Conservation (phyloP, 2,888 invertebrate genomes). For the Auanema freiburgensis region DNA sequence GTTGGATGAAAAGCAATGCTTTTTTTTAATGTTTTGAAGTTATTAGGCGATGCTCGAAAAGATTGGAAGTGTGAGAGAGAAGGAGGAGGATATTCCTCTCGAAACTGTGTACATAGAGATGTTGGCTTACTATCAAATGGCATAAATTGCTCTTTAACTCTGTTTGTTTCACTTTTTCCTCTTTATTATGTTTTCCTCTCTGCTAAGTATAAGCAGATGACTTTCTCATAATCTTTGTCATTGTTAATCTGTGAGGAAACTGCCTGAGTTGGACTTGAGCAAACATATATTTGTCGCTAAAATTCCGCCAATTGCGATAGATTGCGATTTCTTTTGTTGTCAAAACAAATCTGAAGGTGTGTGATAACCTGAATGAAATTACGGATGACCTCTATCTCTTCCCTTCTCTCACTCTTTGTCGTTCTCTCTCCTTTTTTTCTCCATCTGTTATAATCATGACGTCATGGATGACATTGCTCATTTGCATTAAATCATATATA, state of each 20-base stretch:
- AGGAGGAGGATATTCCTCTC: conserved; percentile 3
- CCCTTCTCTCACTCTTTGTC: conserved; percentile 21
- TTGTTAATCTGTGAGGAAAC: neutral
- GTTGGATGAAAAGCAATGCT: too few species aligned
- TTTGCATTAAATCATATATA: too few species aligned
- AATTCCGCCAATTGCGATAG: too few species aligned
- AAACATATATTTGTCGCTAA: too few species aligned
- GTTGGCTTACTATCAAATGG: too few species aligned
- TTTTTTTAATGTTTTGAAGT: too few species aligned
- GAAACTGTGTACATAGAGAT: too few species aligned
- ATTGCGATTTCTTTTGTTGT: too few species aligned
- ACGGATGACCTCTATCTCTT: conserved; percentile 12
- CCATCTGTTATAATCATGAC: neutral
- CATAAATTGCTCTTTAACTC: conserved; percentile 5
- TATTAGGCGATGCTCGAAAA: neutral
- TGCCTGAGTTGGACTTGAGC: too few species aligned
- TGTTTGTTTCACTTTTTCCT: conserved; percentile 8
- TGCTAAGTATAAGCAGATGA: too few species aligned
- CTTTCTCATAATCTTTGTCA: conserved; percentile 2
- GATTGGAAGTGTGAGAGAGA: conserved; percentile 1
- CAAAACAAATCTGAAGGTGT: conserved; percentile 2
- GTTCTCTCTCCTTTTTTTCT: conserved; percentile 8
- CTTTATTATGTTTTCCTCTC: neutral
- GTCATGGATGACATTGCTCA: too few species aligned
- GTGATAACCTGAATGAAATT: conserved; percentile 11